Evolutionary conservation across 2,888 invertebrate species (phyloP).

Genomic region (Drosophila colorata): DNA sequence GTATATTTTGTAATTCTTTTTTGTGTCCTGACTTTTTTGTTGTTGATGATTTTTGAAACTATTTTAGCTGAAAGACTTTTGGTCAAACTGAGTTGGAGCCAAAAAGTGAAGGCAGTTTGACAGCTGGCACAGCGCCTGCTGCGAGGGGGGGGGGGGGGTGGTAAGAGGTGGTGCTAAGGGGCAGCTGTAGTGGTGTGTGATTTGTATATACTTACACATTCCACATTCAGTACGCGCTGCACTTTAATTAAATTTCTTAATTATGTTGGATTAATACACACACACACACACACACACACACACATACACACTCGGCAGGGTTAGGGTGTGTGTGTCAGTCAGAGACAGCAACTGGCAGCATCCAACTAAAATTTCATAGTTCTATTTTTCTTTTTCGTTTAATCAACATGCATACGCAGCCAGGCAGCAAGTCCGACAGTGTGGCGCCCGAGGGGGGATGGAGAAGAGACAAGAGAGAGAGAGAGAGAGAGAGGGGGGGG

Average conservation of each 20-base stretch:
- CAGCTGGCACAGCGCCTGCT: constrained; percentile 10
- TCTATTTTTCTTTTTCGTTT: constrained; percentile 75
- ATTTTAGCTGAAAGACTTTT: constrained; percentile 2
- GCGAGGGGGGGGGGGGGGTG: too few relatives aligned
- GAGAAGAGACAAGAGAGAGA: background rate
- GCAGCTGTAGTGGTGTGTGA: background rate
- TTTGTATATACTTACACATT: constrained; percentile 36
- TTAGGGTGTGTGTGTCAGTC: constrained; percentile 5
- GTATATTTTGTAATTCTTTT: background rate
- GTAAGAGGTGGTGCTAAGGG: too few relatives aligned
- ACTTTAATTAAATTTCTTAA: constrained; percentile 80
- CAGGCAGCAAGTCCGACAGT: constrained; percentile 38
- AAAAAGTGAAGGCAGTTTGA: background rate
- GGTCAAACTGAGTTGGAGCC: background rate
- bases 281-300: constrained; percentile 11
- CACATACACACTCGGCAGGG: background rate
- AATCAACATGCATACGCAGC: constrained; percentile 69
- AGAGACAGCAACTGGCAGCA: constrained; percentile 29
- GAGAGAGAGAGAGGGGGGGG: background rate
- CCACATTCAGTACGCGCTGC: constrained; percentile 73
- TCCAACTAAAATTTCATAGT: constrained; percentile 67
- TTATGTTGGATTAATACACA: constrained; percentile 77
- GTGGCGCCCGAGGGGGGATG: background rate
- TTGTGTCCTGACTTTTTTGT: background rate
- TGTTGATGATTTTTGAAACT: background rate